Conservation (phyloP, 2,113 vertebrate species). For the Myxocyprinus asiaticus region DNA sequence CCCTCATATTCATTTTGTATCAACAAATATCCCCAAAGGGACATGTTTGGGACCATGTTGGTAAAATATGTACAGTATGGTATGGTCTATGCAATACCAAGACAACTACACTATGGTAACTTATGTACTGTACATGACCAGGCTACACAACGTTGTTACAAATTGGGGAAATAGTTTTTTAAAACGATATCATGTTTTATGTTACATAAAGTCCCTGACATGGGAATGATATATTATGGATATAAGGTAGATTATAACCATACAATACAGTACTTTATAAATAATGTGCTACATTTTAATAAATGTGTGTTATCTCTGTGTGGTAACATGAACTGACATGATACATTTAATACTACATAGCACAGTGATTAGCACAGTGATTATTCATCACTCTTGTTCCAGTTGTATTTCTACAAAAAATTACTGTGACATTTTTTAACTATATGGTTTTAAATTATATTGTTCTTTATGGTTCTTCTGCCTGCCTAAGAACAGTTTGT, state of each 20-base stretch:
- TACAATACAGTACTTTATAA: neutral
- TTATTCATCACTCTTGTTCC: neutral
- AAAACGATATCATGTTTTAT: no score
- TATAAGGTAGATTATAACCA: constrained; percentile 4
- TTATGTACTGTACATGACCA: no score
- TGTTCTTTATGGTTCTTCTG: neutral
- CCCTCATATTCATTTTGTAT: no score
- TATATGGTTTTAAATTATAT: neutral
- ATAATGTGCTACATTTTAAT: neutral
- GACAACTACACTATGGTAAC: no score
- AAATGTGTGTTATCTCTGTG: neutral
- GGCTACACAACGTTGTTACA: no score
- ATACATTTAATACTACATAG: neutral
- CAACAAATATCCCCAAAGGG: no score
- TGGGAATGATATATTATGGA: neutral
- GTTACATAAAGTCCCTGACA: constrained; percentile 12
- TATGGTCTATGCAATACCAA: no score
- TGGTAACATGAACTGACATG: neutral
- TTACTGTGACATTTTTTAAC: neutral
- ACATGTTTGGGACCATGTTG: no score
- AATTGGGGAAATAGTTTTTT: no score
- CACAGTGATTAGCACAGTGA: neutral
- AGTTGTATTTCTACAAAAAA: neutral
- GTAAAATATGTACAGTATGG: no score
- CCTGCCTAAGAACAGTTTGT: neutral